Evolutionary conservation across 2,797 vertebrate genomes (phyloP).

Genomic region (Anniella stebbinsi): DNA sequence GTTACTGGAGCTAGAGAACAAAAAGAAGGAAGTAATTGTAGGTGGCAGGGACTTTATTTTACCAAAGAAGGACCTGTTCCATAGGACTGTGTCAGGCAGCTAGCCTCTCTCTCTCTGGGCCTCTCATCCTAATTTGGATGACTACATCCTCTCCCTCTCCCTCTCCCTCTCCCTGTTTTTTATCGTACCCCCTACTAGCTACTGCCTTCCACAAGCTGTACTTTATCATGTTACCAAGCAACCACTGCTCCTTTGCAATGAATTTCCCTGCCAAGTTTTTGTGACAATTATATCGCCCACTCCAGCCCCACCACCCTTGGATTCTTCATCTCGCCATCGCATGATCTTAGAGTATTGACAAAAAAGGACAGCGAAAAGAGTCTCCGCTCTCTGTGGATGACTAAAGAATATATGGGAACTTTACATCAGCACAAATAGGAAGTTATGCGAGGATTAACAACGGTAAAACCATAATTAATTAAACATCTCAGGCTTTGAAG

Average conservation of each 20-base stretch:
- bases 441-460: constrained; percentile 61
- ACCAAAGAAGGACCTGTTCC: background rate
- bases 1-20: background rate
- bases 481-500: constrained; percentile 46
- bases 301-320: background rate
- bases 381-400: constrained; percentile 52
- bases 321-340: constrained; percentile 58
- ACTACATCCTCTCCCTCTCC: too few relatives aligned
- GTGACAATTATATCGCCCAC: constrained; percentile 19
- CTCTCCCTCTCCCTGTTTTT: background rate
- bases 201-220: background rate
- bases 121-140: background rate
- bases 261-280: constrained; percentile 28
- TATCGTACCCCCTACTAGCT: background rate
- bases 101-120: background rate
- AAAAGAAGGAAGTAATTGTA: background rate
- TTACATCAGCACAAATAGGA: constrained; percentile 47
- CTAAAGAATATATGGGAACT: constrained; percentile 61
- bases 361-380: constrained; percentile 22
- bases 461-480: constrained; percentile 51
- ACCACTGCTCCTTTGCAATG: constrained; percentile 39
- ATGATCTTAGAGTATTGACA: constrained; percentile 41
- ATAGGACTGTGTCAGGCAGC: background rate
- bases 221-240: constrained; percentile 39
- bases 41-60: background rate